These are phyloP conservation scores for Cercopithecus diana DNA, from an alignment of 2,797 vertebrate species.

Conservation along the genomic window DNA sequence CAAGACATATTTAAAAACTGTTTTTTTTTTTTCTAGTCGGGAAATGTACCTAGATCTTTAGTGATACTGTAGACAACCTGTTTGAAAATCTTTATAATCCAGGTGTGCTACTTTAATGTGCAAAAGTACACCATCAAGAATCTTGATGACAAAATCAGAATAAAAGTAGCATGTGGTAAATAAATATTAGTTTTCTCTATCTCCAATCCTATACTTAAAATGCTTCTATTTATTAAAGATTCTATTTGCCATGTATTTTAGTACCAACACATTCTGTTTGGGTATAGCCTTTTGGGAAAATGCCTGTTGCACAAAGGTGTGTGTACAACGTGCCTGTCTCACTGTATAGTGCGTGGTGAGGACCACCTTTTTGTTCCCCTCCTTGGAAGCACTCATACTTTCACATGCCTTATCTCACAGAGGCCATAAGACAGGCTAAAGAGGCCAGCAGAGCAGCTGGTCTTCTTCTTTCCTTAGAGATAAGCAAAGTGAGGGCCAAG, in stretches of 20 bases:
- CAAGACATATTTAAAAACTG: constrained; percentile 9
- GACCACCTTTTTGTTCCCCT: neutral
- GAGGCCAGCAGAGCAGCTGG: neutral
- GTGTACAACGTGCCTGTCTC: rapidly evolving
- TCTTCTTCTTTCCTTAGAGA: neutral
- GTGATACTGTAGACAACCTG: neutral
- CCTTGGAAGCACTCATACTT: neutral
- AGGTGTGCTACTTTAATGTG: neutral
- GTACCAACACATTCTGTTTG: neutral
- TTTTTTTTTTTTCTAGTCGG: neutral
- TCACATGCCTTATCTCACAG: neutral
- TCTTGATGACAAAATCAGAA: neutral
- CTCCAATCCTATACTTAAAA: neutral
- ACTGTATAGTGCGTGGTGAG: rapidly evolving
- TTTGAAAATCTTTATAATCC: neutral
- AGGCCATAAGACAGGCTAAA: neutral
- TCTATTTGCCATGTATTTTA: neutral
- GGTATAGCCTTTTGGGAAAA: neutral
- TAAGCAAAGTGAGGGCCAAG: neutral
- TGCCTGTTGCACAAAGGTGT: neutral
- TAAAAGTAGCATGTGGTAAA: neutral
- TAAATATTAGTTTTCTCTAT: neutral
- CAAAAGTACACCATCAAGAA: constrained; percentile 29
- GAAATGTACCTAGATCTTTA: neutral
- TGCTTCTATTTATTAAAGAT: neutral